These are phyloP conservation scores for Cantharis lateralis DNA, from an alignment of 2,888 invertebrate species.

Conservation along the genomic window DNA sequence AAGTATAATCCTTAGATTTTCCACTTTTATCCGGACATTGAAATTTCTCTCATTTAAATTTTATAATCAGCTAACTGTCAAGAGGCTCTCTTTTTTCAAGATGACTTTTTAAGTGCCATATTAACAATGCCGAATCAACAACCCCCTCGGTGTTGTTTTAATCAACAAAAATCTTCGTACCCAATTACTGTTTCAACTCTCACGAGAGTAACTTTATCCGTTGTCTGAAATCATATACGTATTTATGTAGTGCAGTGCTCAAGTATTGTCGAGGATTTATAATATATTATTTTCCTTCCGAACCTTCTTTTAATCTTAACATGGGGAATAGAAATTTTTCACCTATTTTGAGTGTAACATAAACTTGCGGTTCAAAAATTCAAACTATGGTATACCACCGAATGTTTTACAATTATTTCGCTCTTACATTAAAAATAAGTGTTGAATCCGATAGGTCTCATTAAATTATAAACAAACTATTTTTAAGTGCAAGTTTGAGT, in stretches of 20 bases:
- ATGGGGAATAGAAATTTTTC: background rate
- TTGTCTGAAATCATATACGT: background rate
- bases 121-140: slow-evolving; percentile 22
- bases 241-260: background rate
- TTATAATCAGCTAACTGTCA: background rate
- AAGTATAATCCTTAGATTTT: background rate
- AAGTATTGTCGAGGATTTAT: background rate
- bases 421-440: background rate
- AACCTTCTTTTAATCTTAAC: background rate
- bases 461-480: background rate
- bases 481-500: background rate
- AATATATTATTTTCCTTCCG: background rate
- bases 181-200: slow-evolving; percentile 46
- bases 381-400: background rate
- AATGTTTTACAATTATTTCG: background rate
- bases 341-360: background rate
- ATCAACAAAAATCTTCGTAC: slow-evolving; percentile 47
- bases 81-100: background rate
- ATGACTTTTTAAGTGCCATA: slow-evolving; percentile 9
- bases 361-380: background rate
- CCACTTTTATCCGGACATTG: background rate
- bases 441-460: background rate
- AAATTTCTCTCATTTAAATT: background rate
- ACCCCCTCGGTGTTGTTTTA: slow-evolving; percentile 41
- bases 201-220: slow-evolving; percentile 41